Percentiles rank a stretch among this genome's conserved stretches.
phyloP scores from a whole-genome alignment of 2,113 vertebrate genomes.

The Australoheros scitulus region DNA sequence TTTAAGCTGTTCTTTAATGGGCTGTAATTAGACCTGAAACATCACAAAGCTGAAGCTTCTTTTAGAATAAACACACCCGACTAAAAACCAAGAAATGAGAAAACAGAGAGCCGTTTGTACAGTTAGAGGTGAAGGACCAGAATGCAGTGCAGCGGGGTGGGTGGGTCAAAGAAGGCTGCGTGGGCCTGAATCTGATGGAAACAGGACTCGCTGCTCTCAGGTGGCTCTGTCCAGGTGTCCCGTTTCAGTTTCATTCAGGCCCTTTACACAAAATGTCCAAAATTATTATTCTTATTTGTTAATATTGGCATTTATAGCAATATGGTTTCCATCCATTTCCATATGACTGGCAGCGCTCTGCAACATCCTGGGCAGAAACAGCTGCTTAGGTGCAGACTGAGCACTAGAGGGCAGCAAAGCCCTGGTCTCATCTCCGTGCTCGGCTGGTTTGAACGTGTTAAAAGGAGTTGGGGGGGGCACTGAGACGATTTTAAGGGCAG shows the following conservation, averaged over 20 bases:
- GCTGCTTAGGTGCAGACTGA: too few relatives aligned
- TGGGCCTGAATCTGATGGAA: background rate
- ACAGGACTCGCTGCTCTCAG: background rate
- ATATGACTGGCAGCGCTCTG: too few relatives aligned
- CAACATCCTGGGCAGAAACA: too few relatives aligned
- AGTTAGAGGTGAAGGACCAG: background rate
- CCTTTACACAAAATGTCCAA: background rate
- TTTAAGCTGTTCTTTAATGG: background rate
- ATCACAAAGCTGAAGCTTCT: background rate
- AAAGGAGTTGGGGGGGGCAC: too few relatives aligned
- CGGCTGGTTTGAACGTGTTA: too few relatives aligned
- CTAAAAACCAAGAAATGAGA: background rate
- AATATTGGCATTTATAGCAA: background rate
- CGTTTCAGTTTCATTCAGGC: background rate
- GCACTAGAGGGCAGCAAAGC: too few relatives aligned
- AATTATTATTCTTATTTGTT: background rate
- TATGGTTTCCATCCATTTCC: too few relatives aligned
- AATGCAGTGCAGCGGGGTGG: background rate
- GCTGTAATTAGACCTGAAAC: background rate
- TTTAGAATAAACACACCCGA: background rate
- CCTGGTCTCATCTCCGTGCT: too few relatives aligned
- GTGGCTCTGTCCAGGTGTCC: fast-evolving
- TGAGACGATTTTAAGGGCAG: too few relatives aligned
- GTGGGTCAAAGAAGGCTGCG: too few relatives aligned
- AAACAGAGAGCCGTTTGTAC: background rate